Conservation (phyloP, 2,797 vertebrate species). For the Enteromius trimaculatus region DNA sequence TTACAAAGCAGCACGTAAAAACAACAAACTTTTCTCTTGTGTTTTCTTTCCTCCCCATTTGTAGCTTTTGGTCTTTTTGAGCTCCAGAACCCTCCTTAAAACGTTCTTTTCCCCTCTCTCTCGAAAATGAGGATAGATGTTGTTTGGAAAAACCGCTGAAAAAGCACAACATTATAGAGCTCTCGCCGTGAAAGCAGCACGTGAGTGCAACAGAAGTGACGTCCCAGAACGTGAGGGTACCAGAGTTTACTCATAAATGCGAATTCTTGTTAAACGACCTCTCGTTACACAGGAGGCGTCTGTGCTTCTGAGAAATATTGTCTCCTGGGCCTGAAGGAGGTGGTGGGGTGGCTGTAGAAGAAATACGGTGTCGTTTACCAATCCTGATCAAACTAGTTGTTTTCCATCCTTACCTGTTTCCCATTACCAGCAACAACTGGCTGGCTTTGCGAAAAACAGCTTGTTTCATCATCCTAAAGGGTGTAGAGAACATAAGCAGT, state of each 20-base stretch:
- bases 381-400: constrained; percentile 28
- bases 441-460: constrained; percentile 2
- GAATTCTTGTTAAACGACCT: constrained; percentile 36
- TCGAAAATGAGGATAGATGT: background rate
- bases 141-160: background rate
- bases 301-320: constrained; percentile 29
- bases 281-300: constrained; percentile 43
- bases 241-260: constrained; percentile 30
- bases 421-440: constrained; percentile 35
- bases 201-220: background rate
- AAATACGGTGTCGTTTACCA: constrained; percentile 32
- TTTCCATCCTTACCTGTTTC: constrained; percentile 38
- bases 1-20: background rate
- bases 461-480: constrained; percentile 17
- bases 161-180: background rate
- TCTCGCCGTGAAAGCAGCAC: background rate
- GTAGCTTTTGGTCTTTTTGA: background rate
- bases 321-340: constrained; percentile 29
- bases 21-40: background rate
- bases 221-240: background rate
- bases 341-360: constrained; percentile 6
- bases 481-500: background rate
- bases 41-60: background rate
- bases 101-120: background rate
- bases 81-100: background rate